Evolutionary conservation across 2,888 invertebrate genomes (phyloP), one percentile per base, ranked within the genome.

Genomic region (Synanthedon andrenaeformis): DNA sequence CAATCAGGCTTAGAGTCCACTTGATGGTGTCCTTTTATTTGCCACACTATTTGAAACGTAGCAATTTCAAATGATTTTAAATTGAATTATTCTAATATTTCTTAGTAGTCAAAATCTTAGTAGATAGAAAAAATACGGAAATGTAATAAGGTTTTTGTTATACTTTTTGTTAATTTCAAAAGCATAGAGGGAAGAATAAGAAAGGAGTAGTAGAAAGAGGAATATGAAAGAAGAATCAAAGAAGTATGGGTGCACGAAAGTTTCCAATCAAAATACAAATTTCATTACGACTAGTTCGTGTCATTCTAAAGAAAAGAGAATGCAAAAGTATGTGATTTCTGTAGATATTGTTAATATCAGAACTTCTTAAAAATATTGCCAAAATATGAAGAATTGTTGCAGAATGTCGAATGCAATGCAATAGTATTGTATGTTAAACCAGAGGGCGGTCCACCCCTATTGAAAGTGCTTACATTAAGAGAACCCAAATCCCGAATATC

Each of bases 391-490:
- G 8, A 45, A 45, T 45, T 45, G 45, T 45, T 45, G 45, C 45
- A 45, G 45, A 45, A 45, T 45, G n/a, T 45, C 45, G 13, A 45
- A 45, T 45, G 12, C 45, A 45, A 45, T 58, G 57, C 55, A 60
- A 65, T 60, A 66, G 69, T 67, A 70, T 72, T 68, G 71, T 74
- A 60, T 78, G 74, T 74, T 72, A 69, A 79, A 69, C 69, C 65
- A 64, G 62, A 73, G 82, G 80, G 77, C 72, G 74, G 73, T 62
- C 54, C 58, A 62, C 74, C 82, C 82, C 78, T 66, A 70, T 67
- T 63, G 61, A 70, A 78, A 75, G 67, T 69, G 76, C 74, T 74
- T 71, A 72, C 70, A 74, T 75, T 74, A 72, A 66, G 73, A 60
- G 63, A 45, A 49, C 52, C 53, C 49, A 42, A 42, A 35, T 35